Percentiles rank a stretch among this genome's conserved stretches.
These are phyloP conservation scores for Microctenopoma lineatum DNA, from an alignment of 2,797 vertebrate species.

Conservation along the genomic window DNA sequence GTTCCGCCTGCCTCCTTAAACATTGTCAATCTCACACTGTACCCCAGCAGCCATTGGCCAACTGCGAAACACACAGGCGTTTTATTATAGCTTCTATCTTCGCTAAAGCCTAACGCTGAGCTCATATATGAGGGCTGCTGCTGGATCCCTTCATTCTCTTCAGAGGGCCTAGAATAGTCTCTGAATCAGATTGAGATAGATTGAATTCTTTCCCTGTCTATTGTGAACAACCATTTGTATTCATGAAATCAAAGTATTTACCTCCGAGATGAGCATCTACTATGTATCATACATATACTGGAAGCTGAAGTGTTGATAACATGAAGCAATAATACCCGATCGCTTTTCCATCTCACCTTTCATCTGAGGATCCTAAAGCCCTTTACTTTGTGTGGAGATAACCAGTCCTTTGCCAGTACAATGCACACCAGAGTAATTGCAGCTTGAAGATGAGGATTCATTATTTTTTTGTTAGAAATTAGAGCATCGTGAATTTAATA, in stretches of 20 bases:
- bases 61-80: constrained; percentile 65
- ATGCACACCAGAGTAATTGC: constrained; percentile 67
- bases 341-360: constrained; percentile 79
- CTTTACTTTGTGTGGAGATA: constrained; percentile 74
- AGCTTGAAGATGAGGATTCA: constrained; percentile 61
- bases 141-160: constrained; percentile 69
- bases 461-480: constrained; percentile 70
- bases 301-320: constrained; percentile 79
- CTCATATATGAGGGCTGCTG: constrained; percentile 67
- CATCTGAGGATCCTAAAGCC: constrained; percentile 78
- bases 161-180: constrained; percentile 58
- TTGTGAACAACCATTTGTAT: constrained; percentile 79
- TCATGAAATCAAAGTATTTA: constrained; percentile 83
- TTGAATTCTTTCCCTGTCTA: constrained; percentile 73
- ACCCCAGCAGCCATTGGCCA: constrained; percentile 67
- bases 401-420: constrained; percentile 65
- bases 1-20: constrained; percentile 70
- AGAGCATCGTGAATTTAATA: constrained; percentile 67
- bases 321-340: constrained; percentile 75
- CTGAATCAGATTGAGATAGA: constrained; percentile 78
- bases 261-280: constrained; percentile 79
- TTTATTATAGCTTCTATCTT: constrained; percentile 70
- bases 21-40: constrained; percentile 71
- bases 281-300: constrained; percentile 70
- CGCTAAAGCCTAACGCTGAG: constrained; percentile 73